A percentile compares a stretch with the other conserved stretches of the same genome.
Evolutionary conservation across 2,113 vertebrate species (phyloP).

Genomic region (Capreolus pygargus): DNA sequence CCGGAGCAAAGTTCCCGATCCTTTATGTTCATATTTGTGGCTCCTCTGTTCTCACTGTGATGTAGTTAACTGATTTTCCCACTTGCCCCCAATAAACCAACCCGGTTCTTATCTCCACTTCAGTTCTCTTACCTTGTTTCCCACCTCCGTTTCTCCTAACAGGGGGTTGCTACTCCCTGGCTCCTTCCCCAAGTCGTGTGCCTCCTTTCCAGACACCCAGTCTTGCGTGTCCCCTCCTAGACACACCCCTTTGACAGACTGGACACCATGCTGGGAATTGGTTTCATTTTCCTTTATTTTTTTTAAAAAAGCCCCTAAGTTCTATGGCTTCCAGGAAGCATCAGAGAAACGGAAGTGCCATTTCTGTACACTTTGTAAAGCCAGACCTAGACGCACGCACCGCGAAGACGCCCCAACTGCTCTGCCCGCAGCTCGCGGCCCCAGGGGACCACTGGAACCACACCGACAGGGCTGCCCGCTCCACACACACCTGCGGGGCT

Average conservation of each 20-base stretch:
- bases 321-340: slow-evolving; percentile 84
- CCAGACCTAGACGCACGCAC: slow-evolving; percentile 63
- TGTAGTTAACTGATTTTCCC: background rate
- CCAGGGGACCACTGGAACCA: background rate
- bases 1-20: rapidly evolving
- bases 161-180: background rate
- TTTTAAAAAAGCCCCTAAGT: slow-evolving; percentile 80
- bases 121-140: background rate
- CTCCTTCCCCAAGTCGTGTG: background rate
- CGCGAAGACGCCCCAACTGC: background rate
- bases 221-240: background rate
- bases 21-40: background rate
- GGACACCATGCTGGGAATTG: background rate
- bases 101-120: background rate
- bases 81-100: background rate
- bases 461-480: background rate
- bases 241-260: background rate
- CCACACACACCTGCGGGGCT: background rate
- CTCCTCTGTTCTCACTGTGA: background rate
- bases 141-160: background rate
- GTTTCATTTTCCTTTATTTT: slow-evolving; percentile 64
- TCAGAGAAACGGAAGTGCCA: slow-evolving; percentile 75
- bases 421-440: background rate
- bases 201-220: background rate
- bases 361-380: slow-evolving; percentile 78